Evolutionary conservation across 2,797 vertebrate genomes (phyloP), one percentile per base, ranked within the genome.

Genomic region (Florisuga fusca): DNA sequence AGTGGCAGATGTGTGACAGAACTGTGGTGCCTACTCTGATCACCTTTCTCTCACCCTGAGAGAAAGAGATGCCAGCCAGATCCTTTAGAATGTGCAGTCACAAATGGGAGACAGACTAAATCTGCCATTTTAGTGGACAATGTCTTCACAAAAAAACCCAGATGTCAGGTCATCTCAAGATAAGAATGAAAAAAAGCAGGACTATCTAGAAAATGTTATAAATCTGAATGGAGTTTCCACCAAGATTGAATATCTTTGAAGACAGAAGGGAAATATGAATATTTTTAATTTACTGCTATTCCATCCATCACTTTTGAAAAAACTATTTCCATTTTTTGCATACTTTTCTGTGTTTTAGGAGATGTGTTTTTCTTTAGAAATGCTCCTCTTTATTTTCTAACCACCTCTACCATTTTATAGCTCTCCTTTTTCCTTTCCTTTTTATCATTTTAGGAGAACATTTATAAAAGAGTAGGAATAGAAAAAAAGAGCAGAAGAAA

Each of bases 31-130:
- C 46, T 33, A 15, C 50, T 55, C 45, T 41, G 34, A 63, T 46
- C 1, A 2, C 16, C 38, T 46, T 58, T 0, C 1, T 22, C 43
- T 25, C 0, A 0, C 2, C 3, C 55, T 38, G 48, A 66, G n/a
- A 63, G 14, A 58, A 33, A 55, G 27, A 46, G 27, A 46, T 29
- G 7, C 6, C 55, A 46, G 34, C 34, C 7, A 11, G 19, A 17
- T 77, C 25, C 9, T 53, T 67, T 17, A 36, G 7, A 15, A 27
- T 15, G 10, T 36, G 23, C 21, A 27, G 38, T 51, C 14, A 31
- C 51, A 55, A 10, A 5, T 5, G 10, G 36, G 7, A 50, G 31
- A n/a, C 0, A 73, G 15, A 6, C 13, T n/a, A 7, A 61, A 23
- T 43, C 19, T 67, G 25, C 34, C 45, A 36, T 53, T 29, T 41